Evolutionary conservation across 2,797 vertebrate genomes (phyloP).

Genomic region (Anniella stebbinsi): DNA sequence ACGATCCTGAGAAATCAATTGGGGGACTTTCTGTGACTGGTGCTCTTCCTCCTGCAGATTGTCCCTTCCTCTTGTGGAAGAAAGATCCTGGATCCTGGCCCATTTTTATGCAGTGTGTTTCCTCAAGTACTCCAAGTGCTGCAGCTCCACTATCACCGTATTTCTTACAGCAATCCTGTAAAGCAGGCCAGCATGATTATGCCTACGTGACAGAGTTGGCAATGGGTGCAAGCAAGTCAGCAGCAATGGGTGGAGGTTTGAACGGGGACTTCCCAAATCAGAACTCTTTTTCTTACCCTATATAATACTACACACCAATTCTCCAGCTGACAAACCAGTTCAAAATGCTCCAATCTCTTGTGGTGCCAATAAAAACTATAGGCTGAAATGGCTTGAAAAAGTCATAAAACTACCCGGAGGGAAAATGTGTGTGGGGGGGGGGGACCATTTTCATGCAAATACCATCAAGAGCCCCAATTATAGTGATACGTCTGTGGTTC

Average conservation of each 20-base stretch:
- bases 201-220: neutral
- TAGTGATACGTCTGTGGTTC: conserved; percentile 19
- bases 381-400: conserved; percentile 55
- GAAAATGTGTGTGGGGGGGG: conserved; percentile 27
- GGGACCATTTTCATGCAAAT: conserved; percentile 35
- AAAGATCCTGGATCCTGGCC: too few species aligned
- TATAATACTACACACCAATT: neutral
- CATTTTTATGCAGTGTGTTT: neutral
- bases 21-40: too few species aligned
- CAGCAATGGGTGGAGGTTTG: neutral
- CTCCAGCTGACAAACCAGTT: conserved; percentile 49
- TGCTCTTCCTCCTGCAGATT: too few species aligned
- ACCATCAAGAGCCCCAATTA: neutral
- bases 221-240: neutral
- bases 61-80: too few species aligned
- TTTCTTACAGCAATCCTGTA: neutral
- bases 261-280: neutral
- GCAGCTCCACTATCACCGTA: neutral
- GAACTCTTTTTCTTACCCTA: neutral
- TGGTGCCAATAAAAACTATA: conserved; percentile 57
- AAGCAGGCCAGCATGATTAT: neutral
- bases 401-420: neutral
- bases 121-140: neutral
- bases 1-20: too few species aligned
- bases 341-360: conserved; percentile 48